These are phyloP conservation scores for Lophura nycthemera DNA, from an alignment of 2,113 vertebrate genomes.

Conservation along the genomic window DNA sequence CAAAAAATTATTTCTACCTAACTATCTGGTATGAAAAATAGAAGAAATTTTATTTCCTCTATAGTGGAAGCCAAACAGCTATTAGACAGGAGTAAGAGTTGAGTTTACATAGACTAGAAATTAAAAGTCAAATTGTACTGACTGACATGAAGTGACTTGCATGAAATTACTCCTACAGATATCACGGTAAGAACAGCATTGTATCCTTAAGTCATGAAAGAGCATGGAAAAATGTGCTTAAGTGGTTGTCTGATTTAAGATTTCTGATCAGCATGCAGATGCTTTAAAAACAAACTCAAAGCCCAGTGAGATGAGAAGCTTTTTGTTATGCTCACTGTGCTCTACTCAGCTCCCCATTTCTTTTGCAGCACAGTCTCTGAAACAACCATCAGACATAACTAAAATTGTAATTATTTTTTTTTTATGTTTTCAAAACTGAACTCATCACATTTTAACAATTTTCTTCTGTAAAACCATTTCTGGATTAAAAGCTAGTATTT, in stretches of 20 bases:
- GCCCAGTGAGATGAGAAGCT: neutral
- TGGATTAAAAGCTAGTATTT: neutral
- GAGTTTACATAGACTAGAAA: neutral
- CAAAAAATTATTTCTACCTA: neutral
- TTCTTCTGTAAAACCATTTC: neutral
- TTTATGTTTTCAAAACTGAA: neutral
- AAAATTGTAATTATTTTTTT: neutral
- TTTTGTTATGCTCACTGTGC: neutral
- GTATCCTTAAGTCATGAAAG: neutral
- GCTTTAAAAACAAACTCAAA: neutral
- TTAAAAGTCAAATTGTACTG: neutral
- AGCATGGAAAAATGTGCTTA: neutral
- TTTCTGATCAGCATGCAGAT: neutral
- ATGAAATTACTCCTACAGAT: neutral
- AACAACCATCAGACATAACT: neutral
- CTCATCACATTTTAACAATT: neutral
- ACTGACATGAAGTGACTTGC: neutral
- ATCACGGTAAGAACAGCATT: accelerated
- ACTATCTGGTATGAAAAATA: neutral
- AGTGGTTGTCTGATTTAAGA: neutral
- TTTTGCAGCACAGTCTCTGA: neutral
- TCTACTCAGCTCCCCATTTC: neutral
- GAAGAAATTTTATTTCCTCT: neutral
- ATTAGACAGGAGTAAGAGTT: neutral
- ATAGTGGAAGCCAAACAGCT: neutral